Conservation (phyloP, 1,140 invertebrate genomes). For the Parasteatoda tepidariorum region DNA sequence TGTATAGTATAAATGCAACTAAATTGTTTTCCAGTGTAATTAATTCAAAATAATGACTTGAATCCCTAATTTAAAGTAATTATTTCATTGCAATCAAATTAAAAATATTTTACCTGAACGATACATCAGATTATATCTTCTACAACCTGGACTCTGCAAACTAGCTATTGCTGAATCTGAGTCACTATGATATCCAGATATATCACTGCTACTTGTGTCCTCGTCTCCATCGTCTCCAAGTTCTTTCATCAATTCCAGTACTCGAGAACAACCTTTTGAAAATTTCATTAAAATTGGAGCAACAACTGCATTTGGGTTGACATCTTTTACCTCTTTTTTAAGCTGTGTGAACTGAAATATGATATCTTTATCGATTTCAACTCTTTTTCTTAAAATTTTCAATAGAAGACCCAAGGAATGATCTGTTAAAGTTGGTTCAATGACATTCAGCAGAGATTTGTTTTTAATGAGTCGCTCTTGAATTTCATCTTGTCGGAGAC, state of each 20-base stretch:
- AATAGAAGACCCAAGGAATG: constrained; percentile 73
- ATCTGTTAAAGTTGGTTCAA: constrained; percentile 77
- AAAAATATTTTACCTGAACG: constrained; percentile 69
- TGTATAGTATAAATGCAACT: not conserved
- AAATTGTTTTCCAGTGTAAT: not conserved
- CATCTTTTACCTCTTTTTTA: constrained; percentile 78
- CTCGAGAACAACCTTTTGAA: constrained; percentile 81
- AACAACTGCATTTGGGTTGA: constrained; percentile 72
- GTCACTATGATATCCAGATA: constrained; percentile 83
- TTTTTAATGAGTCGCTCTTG: constrained; percentile 92
- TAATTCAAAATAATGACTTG: not conserved
- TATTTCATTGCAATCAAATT: not conserved
- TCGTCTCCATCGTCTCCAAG: constrained; percentile 67
- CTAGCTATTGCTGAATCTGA: constrained; percentile 72
- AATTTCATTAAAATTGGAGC: constrained; percentile 86
- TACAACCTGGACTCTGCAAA: constrained; percentile 51
- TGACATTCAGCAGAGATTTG: constrained; percentile 85
- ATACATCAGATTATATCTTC: constrained; percentile 71
- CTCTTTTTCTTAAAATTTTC: constrained; percentile 74
- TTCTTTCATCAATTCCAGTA: constrained; percentile 78
- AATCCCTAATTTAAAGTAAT: not conserved
- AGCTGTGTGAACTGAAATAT: constrained; percentile 75
- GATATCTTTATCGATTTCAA: constrained; percentile 79
- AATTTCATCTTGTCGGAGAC: constrained; percentile 78
- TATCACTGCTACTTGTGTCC: constrained; percentile 72